A percentile compares a stretch with the other conserved stretches of the same genome.
These are phyloP conservation scores for Agrypnia vestita DNA, from an alignment of 1,140 invertebrate genomes.

Conservation along the genomic window DNA sequence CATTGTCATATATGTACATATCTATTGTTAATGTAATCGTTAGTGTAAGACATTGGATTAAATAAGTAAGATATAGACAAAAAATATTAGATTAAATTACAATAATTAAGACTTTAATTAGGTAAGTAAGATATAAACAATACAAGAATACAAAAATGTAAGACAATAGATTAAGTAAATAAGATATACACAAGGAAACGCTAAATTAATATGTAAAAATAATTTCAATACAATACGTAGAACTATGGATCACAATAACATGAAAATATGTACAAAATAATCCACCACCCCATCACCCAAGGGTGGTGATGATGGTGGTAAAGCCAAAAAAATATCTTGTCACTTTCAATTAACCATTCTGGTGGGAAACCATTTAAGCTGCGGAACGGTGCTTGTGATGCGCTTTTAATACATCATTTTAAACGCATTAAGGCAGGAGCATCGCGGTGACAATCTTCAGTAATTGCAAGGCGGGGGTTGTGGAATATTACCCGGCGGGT, in stretches of 20 bases:
- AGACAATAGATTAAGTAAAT: no score
- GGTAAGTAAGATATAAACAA: no score
- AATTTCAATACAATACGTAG: neutral
- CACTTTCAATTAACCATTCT: slow-evolving; percentile 31
- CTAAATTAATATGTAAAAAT: neutral
- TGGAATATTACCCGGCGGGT: slow-evolving; percentile 16
- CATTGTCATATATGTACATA: no score
- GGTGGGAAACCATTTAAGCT: slow-evolving; percentile 24
- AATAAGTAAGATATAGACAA: no score
- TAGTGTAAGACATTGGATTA: no score
- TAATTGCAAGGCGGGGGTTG: slow-evolving; percentile 27
- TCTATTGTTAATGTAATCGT: no score
- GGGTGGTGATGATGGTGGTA: neutral
- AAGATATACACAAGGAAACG: no score
- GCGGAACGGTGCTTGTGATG: slow-evolving; percentile 11
- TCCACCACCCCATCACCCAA: neutral
- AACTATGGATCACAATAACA: no score
- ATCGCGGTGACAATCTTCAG: slow-evolving; percentile 31
- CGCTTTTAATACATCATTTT: slow-evolving; percentile 49
- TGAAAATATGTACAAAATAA: no score
- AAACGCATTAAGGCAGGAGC: slow-evolving; percentile 38
- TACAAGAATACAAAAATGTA: no score
- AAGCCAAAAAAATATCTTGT: slow-evolving; percentile 13
- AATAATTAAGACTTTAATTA: no score
- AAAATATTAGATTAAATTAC: no score